phyloP scores from a whole-genome alignment of 2,113 vertebrate species.

The Eublepharis macularius region DNA sequence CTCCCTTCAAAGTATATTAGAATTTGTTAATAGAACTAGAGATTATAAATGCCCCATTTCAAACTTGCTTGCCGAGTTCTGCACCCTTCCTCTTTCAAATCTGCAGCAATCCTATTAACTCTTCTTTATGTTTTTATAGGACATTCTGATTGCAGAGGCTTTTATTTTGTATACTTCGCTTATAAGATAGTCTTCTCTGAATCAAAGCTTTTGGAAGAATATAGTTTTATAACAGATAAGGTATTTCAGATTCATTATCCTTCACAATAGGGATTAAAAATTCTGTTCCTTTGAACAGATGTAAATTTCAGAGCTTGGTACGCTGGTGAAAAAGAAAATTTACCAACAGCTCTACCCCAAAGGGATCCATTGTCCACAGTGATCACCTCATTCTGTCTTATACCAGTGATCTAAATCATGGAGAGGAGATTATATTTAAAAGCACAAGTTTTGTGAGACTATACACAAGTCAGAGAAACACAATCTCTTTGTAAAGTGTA shows the following conservation, averaged over 20 bases:
- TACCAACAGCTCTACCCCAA: neutral
- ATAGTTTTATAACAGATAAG: constrained; percentile 56
- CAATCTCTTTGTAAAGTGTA: no score
- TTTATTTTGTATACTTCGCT: constrained; percentile 55
- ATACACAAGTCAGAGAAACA: no score
- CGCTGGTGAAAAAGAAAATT: neutral
- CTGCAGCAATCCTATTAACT: constrained; percentile 66
- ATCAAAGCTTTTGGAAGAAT: constrained; percentile 38
- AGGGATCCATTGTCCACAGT: neutral
- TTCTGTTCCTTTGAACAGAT: constrained; percentile 56
- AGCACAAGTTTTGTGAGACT: neutral
- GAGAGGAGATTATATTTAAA: neutral
- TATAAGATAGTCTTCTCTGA: constrained; percentile 40
- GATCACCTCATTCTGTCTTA: neutral
- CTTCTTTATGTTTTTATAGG: constrained; percentile 66
- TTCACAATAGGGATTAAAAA: constrained; percentile 36
- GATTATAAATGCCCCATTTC: constrained; percentile 63
- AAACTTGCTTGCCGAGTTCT: constrained; percentile 47
- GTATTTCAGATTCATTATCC: constrained; percentile 54
- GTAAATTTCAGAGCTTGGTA: constrained; percentile 12
- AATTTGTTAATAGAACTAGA: constrained; percentile 69
- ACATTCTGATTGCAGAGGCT: constrained; percentile 50
- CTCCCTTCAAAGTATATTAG: constrained; percentile 69
- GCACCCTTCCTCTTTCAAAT: constrained; percentile 52
- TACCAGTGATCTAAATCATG: neutral